Evolutionary conservation across 2,113 vertebrate genomes (phyloP), one percentile per base, ranked within the genome.

Genomic region (Scortum barcoo): DNA sequence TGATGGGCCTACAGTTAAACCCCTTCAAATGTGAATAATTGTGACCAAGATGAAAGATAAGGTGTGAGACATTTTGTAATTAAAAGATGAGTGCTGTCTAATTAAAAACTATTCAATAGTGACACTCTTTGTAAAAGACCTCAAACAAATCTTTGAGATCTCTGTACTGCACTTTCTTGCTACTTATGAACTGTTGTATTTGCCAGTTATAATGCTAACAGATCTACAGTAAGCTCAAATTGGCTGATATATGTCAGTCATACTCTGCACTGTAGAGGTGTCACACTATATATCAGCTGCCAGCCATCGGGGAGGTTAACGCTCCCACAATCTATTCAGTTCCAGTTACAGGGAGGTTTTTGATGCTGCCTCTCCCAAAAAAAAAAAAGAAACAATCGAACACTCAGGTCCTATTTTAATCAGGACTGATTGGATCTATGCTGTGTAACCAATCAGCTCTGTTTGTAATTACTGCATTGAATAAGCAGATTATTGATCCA

Each of bases 401-500:
- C 66, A 13, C 63, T 84, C 68, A 38, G 84, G 83, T 83, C 54
- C 72, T 74, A 24, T 86, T 88, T 91, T 83, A 88, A 91, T 90
- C 66, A 30, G 73, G 56, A 76, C 76, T 76, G 79, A 89, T 85
- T 85, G 81, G 85, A 86, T 90, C 69, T 74, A 57, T 80, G 61
- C 68, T 22, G n/a, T 80, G 68, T 85, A 77, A 91, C 88, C 89
- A 83, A 87, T 93, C 85, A 79, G 67, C 69, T 26, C 72, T 77
- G 77, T 86, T 86, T 91, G 85, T 93, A 92, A 93, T 93, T 93
- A 91, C 89, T 87, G 89, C 72, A 81, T 86, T 79, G 83, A 92
- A 89, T 89, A 87, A 88, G 84, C 82, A 82, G 68, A 81, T 86
- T 81, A 93, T 91, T 86, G 90, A 94, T 90, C 83, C 50, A 46